phyloP scores from a whole-genome alignment of 2,113 vertebrate genomes.

The Raja brachyura region DNA sequence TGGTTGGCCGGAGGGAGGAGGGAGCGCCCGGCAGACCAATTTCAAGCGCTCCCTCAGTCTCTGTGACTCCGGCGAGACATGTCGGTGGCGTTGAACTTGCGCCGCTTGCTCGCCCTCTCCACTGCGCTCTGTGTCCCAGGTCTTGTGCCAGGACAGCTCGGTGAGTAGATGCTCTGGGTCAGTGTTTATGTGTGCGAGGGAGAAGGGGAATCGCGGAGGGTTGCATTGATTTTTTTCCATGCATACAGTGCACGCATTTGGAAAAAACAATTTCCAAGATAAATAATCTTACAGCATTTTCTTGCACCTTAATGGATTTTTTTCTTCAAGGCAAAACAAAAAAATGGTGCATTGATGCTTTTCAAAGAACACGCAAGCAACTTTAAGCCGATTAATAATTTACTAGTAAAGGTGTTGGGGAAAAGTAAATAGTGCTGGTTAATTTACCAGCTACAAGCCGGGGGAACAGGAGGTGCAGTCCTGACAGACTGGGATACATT shows the following conservation, averaged over 20 bases:
- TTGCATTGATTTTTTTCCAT: too few species aligned
- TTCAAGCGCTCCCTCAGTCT: background rate
- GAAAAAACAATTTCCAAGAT: too few species aligned
- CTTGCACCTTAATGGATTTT: too few species aligned
- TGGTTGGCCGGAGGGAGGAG: background rate
- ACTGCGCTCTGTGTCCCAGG: background rate
- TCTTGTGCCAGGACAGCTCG: background rate
- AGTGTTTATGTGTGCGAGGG: background rate
- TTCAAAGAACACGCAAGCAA: background rate
- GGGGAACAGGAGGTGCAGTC: background rate
- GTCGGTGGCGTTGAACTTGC: background rate
- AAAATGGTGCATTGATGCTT: background rate
- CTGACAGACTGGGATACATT: background rate
- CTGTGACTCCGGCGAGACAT: background rate
- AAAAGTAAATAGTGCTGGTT: background rate
- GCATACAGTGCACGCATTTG: too few species aligned
- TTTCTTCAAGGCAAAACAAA: too few species aligned
- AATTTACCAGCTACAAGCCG: background rate
- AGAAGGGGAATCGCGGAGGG: too few species aligned
- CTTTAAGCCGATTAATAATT: background rate
- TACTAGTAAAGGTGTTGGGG: background rate
- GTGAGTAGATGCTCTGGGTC: background rate
- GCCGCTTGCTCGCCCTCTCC: background rate
- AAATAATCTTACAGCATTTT: too few species aligned
- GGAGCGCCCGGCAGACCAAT: background rate